Evolutionary conservation across 2,797 vertebrate species (phyloP), one percentile per base, ranked within the genome.

Genomic region (Chromobotia macracanthus): DNA sequence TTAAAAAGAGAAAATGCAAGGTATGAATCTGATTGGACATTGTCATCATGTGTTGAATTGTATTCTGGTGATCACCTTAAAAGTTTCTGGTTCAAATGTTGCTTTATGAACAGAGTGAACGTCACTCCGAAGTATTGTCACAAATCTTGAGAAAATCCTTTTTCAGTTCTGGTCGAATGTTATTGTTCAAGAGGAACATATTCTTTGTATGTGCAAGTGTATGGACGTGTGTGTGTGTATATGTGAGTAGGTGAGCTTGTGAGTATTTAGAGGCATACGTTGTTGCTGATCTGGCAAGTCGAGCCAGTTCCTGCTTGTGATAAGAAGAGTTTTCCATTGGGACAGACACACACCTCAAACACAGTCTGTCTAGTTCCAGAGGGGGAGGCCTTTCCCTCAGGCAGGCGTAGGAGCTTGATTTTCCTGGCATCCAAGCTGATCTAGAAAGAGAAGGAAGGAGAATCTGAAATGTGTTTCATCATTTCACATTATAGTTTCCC

Each of bases 211-310:
- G 53, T 58, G n/a, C 48, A 25, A 13, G 9, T 73, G 79, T 65
- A 9, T 21, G 53, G 23, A 69, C 38, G 15, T 77, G 55, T 77
- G 23, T 70, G 51, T 74, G 25, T 66, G 25, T 65, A 46, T 53
- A 58, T 63, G 63, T 72, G 41, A 19, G 35, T 67, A 18, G 35
- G 38, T 21, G 70, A 66, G 50, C 60, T 35, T 69, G 12, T 76
- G 53, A 82, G 63, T 51, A 51, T 85, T 93, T 95, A 99, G 90
- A 97, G 95, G 95, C 97, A 99, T 93, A 98, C 90, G n/a, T 91
- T 97, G 90, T 94, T 95, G 92, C 95, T 97, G 92, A 97, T 96
- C 92, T 97, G 96, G 92, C 97, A 99, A 89, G 97, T 99, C 81
- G 97, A 97, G 72, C 94, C 95, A 31, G 92, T 89, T 85, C 96